Evolutionary conservation across 2,113 vertebrate species (phyloP), one percentile per base, ranked within the genome.

Genomic region (Equus przewalskii): DNA sequence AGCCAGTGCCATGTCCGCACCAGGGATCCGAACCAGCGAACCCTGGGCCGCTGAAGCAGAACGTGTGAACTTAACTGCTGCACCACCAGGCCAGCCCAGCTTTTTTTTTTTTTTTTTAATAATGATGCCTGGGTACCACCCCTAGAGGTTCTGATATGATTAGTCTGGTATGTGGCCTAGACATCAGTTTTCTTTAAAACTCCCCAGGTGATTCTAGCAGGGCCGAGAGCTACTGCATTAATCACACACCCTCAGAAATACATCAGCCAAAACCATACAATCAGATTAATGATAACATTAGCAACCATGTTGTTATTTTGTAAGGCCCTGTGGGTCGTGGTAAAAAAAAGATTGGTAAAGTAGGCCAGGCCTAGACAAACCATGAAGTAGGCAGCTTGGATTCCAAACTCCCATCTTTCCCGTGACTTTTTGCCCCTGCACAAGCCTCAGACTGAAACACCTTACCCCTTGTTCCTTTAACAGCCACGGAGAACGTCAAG

Each of bases 191-290:
- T 64, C 54, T 62, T 84, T 76, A 94, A 92, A 95, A 49, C 49
- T 88, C 49, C 72, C 78, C 8, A n/a, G 70, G 46, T 94, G 65
- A 93, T 70, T 70, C 33, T 72, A 85, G 44, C 26, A 91, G 54
- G 19, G 28, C 76, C 64, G 33, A 81, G 36, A 81, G 92, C 19
- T 36, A 46, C 46, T 79, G 24, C 11, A 41, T 18, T 83, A 85
- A 96, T 87, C 87, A 78, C 5, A 30, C 15, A 51, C 49, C 94
- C 84, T 79, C 79, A 95, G 46, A 89, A 85, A 69, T 18, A 80
- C 69, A 94, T 82, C 73, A 89, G n/a, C 56, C 70, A 95, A 96
- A 93, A 56, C 24, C 30, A 70, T 85, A 86, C 13, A 64, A 87
- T 64, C 65, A 84, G 60, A 78, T 80, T 88, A 91, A 90, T 16